Conservation (phyloP, 2,797 vertebrate species). For the Gallirallus australis region DNA sequence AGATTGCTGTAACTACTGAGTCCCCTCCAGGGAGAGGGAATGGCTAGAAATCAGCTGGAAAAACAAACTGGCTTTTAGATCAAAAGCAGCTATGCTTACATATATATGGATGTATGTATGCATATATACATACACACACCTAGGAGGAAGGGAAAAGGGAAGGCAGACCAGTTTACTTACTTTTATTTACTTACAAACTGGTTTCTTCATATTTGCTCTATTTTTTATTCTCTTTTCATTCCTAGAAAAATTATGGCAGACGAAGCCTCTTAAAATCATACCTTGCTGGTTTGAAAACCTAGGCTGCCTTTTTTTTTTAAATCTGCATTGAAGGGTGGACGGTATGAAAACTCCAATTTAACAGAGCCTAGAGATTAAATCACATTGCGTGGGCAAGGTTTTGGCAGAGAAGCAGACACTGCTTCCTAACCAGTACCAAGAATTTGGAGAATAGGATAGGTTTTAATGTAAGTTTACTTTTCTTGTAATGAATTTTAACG, state of each 20-base stretch:
- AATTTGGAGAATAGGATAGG: conserved; percentile 44
- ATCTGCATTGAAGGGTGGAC: not conserved
- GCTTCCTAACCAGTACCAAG: conserved; percentile 47
- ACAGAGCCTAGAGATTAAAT: conserved; percentile 37
- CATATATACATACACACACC: not conserved
- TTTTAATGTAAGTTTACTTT: conserved; percentile 74
- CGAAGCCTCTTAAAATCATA: conserved; percentile 11
- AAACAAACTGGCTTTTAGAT: not conserved
- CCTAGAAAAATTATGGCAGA: not conserved
- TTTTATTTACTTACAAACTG: conserved; percentile 21
- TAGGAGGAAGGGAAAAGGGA: not conserved
- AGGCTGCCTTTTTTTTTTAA: not conserved
- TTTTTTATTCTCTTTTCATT: not conserved
- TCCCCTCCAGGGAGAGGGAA: not conserved
- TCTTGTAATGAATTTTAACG: conserved; percentile 79
- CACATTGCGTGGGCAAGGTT: conserved; percentile 22
- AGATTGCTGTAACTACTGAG: not conserved
- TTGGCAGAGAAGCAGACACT: conserved; percentile 39
- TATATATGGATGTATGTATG: not conserved
- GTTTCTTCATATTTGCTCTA: not conserved
- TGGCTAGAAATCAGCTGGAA: not conserved
- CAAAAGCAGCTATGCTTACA: not conserved
- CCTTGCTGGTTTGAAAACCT: conserved; percentile 32
- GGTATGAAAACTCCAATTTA: conserved; percentile 15
- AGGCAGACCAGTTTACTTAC: not conserved